These are phyloP conservation scores for Hoplostethus atlanticus DNA, from an alignment of 2,797 vertebrate species.

Conservation along the genomic window DNA sequence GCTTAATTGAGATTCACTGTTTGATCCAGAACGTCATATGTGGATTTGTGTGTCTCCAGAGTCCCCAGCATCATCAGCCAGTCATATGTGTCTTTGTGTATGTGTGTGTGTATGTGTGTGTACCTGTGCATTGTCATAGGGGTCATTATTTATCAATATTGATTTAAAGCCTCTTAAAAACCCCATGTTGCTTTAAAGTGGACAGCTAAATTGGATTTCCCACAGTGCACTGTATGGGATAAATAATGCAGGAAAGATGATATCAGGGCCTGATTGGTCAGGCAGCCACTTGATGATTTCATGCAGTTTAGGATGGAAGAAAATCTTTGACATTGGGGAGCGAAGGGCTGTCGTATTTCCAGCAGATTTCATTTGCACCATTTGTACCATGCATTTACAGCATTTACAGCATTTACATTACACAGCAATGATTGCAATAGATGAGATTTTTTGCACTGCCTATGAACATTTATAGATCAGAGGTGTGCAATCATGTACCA, in stretches of 20 bases:
- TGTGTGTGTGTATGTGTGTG: conserved; percentile 14
- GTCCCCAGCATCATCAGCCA: conserved; percentile 35
- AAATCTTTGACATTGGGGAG: conserved; percentile 4
- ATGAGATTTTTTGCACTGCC: no score
- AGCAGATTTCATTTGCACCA: background rate
- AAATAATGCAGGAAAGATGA: conserved; percentile 20
- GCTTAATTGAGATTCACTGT: conserved; percentile 60
- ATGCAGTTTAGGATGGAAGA: background rate
- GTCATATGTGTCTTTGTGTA: background rate
- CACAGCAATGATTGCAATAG: no score
- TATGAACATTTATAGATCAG: no score
- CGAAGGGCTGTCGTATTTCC: background rate
- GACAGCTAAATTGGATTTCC: conserved; percentile 22
- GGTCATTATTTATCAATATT: conserved; percentile 43
- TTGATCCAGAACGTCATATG: conserved; percentile 49
- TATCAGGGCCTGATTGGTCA: conserved; percentile 14
- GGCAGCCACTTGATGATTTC: background rate
- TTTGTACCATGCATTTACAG: no score
- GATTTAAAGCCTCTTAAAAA: conserved; percentile 26
- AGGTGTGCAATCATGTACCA: no score
- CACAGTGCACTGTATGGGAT: background rate
- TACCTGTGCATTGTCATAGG: background rate
- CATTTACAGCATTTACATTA: no score
- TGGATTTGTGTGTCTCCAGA: conserved; percentile 48
- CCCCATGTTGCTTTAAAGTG: conserved; percentile 19